Conservation (phyloP, 1,140 invertebrate species). For the Acarapis woodi region DNA sequence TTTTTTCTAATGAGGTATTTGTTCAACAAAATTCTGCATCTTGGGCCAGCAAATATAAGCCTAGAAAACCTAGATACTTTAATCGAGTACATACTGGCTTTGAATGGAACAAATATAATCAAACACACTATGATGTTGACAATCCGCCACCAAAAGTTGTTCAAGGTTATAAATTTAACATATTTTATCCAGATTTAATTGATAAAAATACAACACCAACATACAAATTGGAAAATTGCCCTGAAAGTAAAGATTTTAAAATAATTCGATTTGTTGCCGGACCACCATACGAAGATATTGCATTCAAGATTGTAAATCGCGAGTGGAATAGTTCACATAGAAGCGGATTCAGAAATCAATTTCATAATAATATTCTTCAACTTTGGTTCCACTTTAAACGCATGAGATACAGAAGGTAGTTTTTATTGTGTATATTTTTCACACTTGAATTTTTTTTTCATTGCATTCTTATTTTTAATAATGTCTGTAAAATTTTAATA, state of each 20-base stretch:
- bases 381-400: constrained; percentile 97
- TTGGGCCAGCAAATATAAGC: constrained; percentile 94
- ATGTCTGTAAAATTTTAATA: not conserved
- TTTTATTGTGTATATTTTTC: too few relatives aligned
- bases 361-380: constrained; percentile 98
- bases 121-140: constrained; percentile 99
- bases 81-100: constrained; percentile 65
- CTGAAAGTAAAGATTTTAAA: constrained; percentile 79
- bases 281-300: constrained; percentile 96
- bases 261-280: constrained; percentile 80
- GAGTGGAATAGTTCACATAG: constrained; percentile 99
- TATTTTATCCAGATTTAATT: constrained; percentile 97
- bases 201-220: constrained; percentile 76
- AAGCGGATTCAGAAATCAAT: constrained; percentile 86
- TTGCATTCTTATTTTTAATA: too few relatives aligned
- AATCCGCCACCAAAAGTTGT: constrained; percentile 99
- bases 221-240: constrained; percentile 66
- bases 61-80: constrained; percentile 87
- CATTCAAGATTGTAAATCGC: constrained; percentile 93
- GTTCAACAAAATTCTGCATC: constrained; percentile 30
- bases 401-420: constrained; percentile 72
- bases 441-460: too few relatives aligned
- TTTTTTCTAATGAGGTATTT: constrained; percentile 66
- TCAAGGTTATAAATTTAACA: constrained; percentile 99
- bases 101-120: constrained; percentile 99